Evolutionary conservation across 2,888 invertebrate genomes (phyloP).

Genomic region (Drosophila kanekoi): DNA sequence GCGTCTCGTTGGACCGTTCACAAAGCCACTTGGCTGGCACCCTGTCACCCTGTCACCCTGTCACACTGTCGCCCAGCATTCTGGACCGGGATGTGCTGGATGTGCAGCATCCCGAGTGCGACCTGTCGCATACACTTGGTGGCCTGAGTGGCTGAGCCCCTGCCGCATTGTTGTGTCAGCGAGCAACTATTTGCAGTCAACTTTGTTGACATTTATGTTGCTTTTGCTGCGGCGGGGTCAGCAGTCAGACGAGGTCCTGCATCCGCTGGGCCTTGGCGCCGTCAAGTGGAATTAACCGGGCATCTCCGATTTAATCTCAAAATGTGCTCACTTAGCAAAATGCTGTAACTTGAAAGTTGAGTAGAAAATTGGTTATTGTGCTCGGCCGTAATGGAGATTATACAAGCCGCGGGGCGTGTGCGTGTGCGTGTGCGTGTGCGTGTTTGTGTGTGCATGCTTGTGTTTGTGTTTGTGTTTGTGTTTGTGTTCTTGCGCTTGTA

Average conservation of each 20-base stretch:
- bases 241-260: conserved; percentile 37
- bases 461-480: background rate
- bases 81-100: conserved; percentile 20
- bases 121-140: conserved; percentile 61
- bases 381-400: conserved; percentile 53
- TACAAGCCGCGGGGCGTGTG: conserved; percentile 6
- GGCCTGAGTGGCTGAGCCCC: conserved; percentile 30
- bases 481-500: no score
- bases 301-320: conserved; percentile 52
- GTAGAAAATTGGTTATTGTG: conserved; percentile 70
- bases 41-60: background rate
- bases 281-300: conserved; percentile 39
- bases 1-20: conserved; percentile 9
- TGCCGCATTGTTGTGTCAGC: conserved; percentile 64
- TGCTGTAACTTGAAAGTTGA: conserved; percentile 55
- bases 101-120: conserved; percentile 22
- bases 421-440: background rate
- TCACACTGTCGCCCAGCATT: conserved; percentile 1
- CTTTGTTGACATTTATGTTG: conserved; percentile 73
- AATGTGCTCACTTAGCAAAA: conserved; percentile 47
- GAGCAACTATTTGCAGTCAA: conserved; percentile 66
- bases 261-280: conserved; percentile 26
- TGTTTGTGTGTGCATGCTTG: background rate
- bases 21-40: conserved; percentile 18
- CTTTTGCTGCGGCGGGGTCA: conserved; percentile 8